Evolutionary conservation across 2,888 invertebrate species (phyloP).

Genomic region (Cybosia mesomella): DNA sequence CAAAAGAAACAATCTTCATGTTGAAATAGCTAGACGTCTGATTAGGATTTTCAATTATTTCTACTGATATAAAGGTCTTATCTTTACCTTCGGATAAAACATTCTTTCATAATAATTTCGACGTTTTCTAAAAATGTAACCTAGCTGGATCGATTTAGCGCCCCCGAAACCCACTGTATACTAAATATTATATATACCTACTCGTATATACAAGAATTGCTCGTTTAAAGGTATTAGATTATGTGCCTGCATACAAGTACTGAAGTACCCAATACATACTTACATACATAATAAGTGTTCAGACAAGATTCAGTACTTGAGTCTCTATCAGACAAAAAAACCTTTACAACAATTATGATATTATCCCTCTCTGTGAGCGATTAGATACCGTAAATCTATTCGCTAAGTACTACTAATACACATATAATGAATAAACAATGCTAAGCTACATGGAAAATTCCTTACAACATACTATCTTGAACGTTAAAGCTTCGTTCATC

Average conservation of each 20-base stretch:
- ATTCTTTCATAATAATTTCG: not conserved
- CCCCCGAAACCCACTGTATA: too few relatives aligned
- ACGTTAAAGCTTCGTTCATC: too few relatives aligned
- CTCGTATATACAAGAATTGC: too few relatives aligned
- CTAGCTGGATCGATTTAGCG: too few relatives aligned
- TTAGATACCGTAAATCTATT: conserved; percentile 10
- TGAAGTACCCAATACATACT: not conserved
- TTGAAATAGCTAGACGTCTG: not conserved
- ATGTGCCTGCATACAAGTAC: not conserved
- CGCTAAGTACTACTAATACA: not conserved
- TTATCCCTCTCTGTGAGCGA: not conserved
- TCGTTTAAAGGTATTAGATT: too few relatives aligned
- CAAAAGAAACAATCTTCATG: too few relatives aligned
- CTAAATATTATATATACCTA: too few relatives aligned
- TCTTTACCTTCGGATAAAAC: not conserved
- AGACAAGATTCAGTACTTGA: not conserved
- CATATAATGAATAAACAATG: not conserved
- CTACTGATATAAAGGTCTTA: not conserved
- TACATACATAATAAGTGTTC: not conserved
- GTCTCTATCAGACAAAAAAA: not conserved
- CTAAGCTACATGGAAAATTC: not conserved
- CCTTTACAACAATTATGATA: not conserved
- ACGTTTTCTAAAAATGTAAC: too few relatives aligned
- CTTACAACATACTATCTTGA: not conserved
- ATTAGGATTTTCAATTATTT: not conserved